Evolutionary conservation across 2,113 vertebrate species (phyloP).

Genomic region (Campylomormyrus tamandua): DNA sequence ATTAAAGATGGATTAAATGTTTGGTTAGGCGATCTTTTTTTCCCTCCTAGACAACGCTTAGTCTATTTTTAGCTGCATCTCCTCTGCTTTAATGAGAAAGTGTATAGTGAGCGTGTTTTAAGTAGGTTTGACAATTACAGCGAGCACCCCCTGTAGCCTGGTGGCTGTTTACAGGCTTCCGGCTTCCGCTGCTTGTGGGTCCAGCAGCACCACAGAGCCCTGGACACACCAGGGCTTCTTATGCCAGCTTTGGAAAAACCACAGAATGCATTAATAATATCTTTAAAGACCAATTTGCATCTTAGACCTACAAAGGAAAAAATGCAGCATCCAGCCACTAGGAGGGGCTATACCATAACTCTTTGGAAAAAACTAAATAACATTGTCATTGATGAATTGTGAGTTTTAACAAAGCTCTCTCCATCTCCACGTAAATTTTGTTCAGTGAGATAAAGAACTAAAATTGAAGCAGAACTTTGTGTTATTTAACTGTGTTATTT

Average conservation of each 20-base stretch:
- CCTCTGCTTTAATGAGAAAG: constrained; percentile 72
- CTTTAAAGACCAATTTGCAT: constrained; percentile 43
- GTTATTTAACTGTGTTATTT: background rate
- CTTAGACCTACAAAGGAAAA: constrained; percentile 28
- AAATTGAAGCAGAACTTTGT: background rate
- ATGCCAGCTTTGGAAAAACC: constrained; percentile 14
- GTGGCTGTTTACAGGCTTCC: background rate
- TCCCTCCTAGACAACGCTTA: constrained; percentile 76
- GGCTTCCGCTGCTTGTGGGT: background rate
- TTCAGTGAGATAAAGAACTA: background rate
- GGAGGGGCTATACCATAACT: constrained; percentile 56
- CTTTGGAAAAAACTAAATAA: constrained; percentile 30
- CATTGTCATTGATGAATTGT: background rate
- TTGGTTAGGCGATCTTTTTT: constrained; percentile 83
- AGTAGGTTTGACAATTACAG: constrained; percentile 32
- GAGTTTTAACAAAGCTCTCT: background rate
- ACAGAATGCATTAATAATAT: constrained; percentile 41
- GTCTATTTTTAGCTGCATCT: constrained; percentile 82
- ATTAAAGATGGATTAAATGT: constrained; percentile 99
- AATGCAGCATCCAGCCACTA: constrained; percentile 53
- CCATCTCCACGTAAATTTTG: background rate
- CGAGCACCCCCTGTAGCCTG: constrained; percentile 20
- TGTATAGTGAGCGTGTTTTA: constrained; percentile 47
- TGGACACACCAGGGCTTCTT: background rate
- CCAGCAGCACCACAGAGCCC: background rate